Base-by-base conservation (phyloP, 2,797 vertebrate genomes). In the Lindbergichthys nudifrons region DNA sequence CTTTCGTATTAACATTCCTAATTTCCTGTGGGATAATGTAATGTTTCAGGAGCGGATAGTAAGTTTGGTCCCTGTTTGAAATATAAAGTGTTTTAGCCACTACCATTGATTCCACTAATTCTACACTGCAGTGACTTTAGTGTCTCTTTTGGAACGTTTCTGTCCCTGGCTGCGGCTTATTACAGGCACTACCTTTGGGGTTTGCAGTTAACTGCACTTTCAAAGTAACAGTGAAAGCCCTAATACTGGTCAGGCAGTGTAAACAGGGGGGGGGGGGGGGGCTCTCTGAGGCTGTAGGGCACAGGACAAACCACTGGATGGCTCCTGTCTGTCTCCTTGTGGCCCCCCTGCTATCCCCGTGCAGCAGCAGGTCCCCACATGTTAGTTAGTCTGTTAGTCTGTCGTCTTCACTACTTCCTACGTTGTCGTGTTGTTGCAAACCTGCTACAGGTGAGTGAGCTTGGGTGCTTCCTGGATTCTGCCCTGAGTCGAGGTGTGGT, bases 391-490 rank as follows among this genome's bases (percentile, higher is more conserved):
- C 68, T 85, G 87, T 89, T 88, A 89, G 77, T 59, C 48, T 71
- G 75, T 82, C 16, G 46, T 89, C 76, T 80, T 87, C 84, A 80
- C 81, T 82, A 87, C 23, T 69, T 85, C 80, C 84, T 78, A 88
- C 65, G 59, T 81, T 65, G 62, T 73, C 75, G 80, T 85, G 76
- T 82, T 86, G 80, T 79, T 84, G 89, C 93, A 92, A 91, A 92
- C 91, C 93, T 92, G 93, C 97, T 97, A 99, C 98, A 99, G 97
- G 94, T 99, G 98, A 90, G 98, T 99, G 94, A 99, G 93, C 93
- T 99, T 99, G 95, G 98, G 98, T 89, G 97, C 98, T 96, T 99
- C 98, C 95, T 99, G 98, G 95, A 99, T 98, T 96, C 98, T 97
- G 96, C 98, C 98, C 97, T 98, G 98, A 98, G 97, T 90, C 45